Conservation (phyloP, 1,140 invertebrate species). For the Stenopsyche tienmushanensis region DNA sequence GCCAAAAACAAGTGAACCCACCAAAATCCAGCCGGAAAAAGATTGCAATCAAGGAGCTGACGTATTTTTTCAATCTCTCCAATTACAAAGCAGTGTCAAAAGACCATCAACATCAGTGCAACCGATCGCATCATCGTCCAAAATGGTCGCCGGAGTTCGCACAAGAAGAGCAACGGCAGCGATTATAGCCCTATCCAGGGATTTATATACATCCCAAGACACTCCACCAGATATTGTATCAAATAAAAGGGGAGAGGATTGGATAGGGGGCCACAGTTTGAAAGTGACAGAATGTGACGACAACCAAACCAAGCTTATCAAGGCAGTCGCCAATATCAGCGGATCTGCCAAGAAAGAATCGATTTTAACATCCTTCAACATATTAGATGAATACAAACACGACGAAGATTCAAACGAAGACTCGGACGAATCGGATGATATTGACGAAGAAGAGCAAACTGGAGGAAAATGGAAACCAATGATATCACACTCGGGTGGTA, state of each 20-base stretch:
- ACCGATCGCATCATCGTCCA: constrained; percentile 47
- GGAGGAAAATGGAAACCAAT: constrained; percentile 72
- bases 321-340: constrained; percentile 61
- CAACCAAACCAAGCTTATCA: constrained; percentile 62
- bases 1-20: constrained; percentile 42
- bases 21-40: constrained; percentile 46
- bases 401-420: constrained; percentile 58
- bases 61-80: constrained; percentile 81
- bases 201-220: constrained; percentile 8
- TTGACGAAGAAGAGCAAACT: constrained; percentile 62
- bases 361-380: constrained; percentile 47
- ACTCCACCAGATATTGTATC: constrained; percentile 19
- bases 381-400: constrained; percentile 54
- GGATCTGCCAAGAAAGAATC: constrained; percentile 55
- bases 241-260: constrained; percentile 53
- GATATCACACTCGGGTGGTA: constrained; percentile 68
- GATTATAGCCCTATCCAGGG: constrained; percentile 41
- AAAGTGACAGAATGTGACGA: constrained; percentile 56
- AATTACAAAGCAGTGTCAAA: constrained; percentile 75
- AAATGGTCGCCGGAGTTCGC: constrained; percentile 49
- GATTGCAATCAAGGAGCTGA: constrained; percentile 68
- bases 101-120: constrained; percentile 49
- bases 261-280: constrained; percentile 61
- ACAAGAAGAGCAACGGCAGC: constrained; percentile 51
- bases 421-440: constrained; percentile 57